Percentiles rank a stretch among this genome's conserved stretches.
These are phyloP conservation scores for Alosa alosa DNA, from an alignment of 2,113 vertebrate species.

Conservation along the genomic window DNA sequence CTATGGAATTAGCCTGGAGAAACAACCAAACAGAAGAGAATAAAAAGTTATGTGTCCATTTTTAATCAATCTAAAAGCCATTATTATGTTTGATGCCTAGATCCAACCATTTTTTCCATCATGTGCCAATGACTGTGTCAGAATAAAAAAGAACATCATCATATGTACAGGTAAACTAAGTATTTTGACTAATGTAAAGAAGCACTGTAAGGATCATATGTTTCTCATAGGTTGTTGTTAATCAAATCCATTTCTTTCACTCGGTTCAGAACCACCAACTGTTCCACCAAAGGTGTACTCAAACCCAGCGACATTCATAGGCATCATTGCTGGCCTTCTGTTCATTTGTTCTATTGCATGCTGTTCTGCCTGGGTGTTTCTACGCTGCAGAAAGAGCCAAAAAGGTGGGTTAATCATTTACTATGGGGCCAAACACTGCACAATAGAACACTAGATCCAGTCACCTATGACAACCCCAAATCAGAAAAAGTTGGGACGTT, in stretches of 20 bases:
- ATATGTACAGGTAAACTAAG: constrained; percentile 46
- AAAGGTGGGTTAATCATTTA: constrained; percentile 31
- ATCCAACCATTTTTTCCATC: constrained; percentile 63
- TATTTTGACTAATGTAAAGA: not conserved
- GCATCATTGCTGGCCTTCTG: constrained; percentile 14
- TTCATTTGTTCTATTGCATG: constrained; percentile 20
- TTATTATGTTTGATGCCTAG: constrained; percentile 49
- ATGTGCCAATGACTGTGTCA: constrained; percentile 67
- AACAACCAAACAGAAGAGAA: not conserved
- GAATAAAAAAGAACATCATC: not conserved
- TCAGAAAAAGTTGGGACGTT: too few species aligned
- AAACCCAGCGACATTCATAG: constrained; percentile 18
- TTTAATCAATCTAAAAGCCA: not conserved
- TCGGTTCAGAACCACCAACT: not conserved
- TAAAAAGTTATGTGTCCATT: too few species aligned
- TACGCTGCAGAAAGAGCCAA: not conserved
- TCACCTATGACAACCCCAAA: not conserved
- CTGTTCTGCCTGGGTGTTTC: constrained; percentile 19
- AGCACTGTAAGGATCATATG: too few species aligned
- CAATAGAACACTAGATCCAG: not conserved
- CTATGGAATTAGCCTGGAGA: not conserved
- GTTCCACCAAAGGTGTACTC: not conserved
- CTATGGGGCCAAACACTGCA: not conserved
- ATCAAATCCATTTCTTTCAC: not conserved
- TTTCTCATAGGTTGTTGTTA: not conserved